Evolutionary conservation across 1,140 invertebrate genomes (phyloP), one percentile per base, ranked within the genome.

Genomic region (Drosophila equinoxialis): DNA sequence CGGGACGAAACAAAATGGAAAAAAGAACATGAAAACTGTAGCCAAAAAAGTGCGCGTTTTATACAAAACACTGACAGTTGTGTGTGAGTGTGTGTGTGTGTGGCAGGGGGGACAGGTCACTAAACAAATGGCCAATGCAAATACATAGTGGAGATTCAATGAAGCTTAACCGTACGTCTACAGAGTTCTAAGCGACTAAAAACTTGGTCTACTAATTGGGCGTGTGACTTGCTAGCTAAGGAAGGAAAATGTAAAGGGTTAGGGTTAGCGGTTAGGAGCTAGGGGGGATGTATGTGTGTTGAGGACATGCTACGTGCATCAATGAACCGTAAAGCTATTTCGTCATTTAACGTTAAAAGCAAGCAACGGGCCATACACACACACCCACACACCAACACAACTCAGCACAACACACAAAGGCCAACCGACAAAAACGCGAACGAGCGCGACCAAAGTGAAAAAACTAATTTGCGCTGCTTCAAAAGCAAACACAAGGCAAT

Each of bases 401-500:
- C 37, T 26, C 23, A 26, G 23, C 35, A 71, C 63, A 66, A 65
- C 62, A 42, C 65, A 79, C 79, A 74, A 82, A 66, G 74, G 68
- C 66, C 30, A 51, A 26, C 55, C 26, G 33, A 63, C 62, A 67
- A 69, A 68, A 80, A 78, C 74, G 75, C 74, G 74, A 77, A 60
- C 68, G 81, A 87, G 85, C 84, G 83, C 83, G 83, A 87, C 83
- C 76, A 87, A 87, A 87, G 83, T 87, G 83, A 90, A 90, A 90
- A 90, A 90, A 90, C 86, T 90, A 90, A 90, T 90, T 90, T 90
- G 87, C 87, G 86, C 86, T 90, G 82, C 86, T 90, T 90, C 79
- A 90, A 90, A 90, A 90, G 87, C 86, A 90, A 90, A 90, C 82
- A 86, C 71, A 71, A 39, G 20, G 60, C 8, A 17, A 37, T 48